Conservation (phyloP, 2,113 vertebrate genomes). For the Atlantisia rogersi region DNA sequence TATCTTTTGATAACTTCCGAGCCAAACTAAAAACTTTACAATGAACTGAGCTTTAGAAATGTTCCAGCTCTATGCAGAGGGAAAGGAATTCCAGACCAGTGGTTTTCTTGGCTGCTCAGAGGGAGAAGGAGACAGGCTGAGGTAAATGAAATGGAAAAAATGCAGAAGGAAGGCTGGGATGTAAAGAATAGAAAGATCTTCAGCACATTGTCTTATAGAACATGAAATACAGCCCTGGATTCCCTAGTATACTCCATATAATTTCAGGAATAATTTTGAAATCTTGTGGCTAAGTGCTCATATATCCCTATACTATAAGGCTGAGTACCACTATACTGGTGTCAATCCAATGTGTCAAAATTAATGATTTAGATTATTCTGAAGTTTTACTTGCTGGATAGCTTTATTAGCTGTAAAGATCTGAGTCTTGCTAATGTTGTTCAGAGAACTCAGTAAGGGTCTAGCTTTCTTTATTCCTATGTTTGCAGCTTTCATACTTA, state of each 20-base stretch:
- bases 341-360: background rate
- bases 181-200: background rate
- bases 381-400: background rate
- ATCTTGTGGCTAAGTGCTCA: background rate
- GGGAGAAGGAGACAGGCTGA: background rate
- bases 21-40: slow-evolving; percentile 1
- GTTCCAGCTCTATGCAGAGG: background rate
- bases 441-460: background rate
- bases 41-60: slow-evolving; percentile 9
- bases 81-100: slow-evolving; percentile 16
- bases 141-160: background rate
- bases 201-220: background rate
- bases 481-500: background rate
- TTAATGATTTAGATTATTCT: background rate
- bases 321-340: background rate
- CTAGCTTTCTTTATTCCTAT: background rate
- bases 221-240: background rate
- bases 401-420: background rate
- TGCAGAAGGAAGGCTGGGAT: background rate
- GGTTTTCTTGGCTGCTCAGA: slow-evolving; percentile 25
- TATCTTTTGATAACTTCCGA: slow-evolving; percentile 4
- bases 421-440: background rate
- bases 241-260: background rate
- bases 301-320: background rate
- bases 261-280: background rate